Evolutionary conservation across 1,140 invertebrate species (phyloP).

Genomic region (Dreissena polymorpha): DNA sequence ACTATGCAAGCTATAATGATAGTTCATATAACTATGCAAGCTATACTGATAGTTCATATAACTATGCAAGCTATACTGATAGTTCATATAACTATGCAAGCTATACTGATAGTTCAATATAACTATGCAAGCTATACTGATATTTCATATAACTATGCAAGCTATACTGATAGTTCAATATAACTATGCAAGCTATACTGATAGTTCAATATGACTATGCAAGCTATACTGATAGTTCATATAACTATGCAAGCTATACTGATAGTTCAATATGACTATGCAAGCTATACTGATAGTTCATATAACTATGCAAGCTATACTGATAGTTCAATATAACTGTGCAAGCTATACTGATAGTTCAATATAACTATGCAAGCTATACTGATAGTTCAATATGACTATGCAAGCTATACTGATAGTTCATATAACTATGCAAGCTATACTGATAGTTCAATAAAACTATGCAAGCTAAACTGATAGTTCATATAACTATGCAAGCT

Average conservation of each 20-base stretch:
- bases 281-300: background rate
- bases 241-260: background rate
- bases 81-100: too few relatives aligned
- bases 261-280: background rate
- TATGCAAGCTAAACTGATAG: background rate
- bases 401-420: background rate
- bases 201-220: background rate
- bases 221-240: background rate
- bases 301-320: background rate
- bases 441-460: background rate
- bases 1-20: slow-evolving; percentile 1
- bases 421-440: background rate
- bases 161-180: background rate
- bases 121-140: background rate
- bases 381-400: background rate
- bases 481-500: background rate
- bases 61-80: background rate
- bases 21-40: too few relatives aligned
- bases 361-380: background rate
- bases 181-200: background rate
- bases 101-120: background rate
- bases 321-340: background rate
- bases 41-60: background rate
- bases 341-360: background rate
- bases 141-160: background rate